These are phyloP conservation scores for Dendrolimus punctatus DNA, from an alignment of 1,140 invertebrate species.

Conservation along the genomic window DNA sequence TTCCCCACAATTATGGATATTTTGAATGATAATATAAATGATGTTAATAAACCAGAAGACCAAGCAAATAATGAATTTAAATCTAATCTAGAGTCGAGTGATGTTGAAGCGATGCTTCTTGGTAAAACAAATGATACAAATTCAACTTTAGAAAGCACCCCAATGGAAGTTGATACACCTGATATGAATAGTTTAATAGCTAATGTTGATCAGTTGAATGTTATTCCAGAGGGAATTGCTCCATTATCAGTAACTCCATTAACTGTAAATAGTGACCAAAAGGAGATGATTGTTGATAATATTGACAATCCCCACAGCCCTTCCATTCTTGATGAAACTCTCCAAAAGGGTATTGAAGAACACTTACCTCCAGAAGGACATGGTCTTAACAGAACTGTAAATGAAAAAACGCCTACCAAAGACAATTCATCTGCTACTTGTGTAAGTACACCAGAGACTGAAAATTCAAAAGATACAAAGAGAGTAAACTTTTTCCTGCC, in stretches of 20 bases:
- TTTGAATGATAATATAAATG: constrained; percentile 54
- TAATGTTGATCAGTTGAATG: constrained; percentile 38
- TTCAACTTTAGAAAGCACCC: constrained; percentile 24
- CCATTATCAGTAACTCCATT: no score
- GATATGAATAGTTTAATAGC: constrained; percentile 45
- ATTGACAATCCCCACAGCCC: constrained; percentile 49
- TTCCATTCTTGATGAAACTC: constrained; percentile 55
- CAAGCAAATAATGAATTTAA: constrained; percentile 40
- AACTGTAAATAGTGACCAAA: constrained; percentile 8
- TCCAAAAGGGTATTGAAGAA: constrained; percentile 54
- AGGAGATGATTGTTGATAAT: constrained; percentile 11
- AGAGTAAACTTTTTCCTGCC: constrained; percentile 8
- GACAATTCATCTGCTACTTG: no score
- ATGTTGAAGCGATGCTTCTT: constrained; percentile 64
- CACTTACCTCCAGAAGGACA: constrained; percentile 26
- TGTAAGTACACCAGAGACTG: constrained; percentile 2
- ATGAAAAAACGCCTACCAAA: no score
- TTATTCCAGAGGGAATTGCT: constrained; percentile 19
- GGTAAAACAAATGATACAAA: constrained; percentile 30
- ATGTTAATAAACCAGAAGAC: constrained; percentile 30
- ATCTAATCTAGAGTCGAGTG: constrained; percentile 48
- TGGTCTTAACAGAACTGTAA: no score
- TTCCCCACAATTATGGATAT: constrained; percentile 71
- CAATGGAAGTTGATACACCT: constrained; percentile 51
- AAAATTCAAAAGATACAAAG: constrained; percentile 13